phyloP scores from a whole-genome alignment of 1,140 invertebrate genomes.

The Drosophila guanche region DNA sequence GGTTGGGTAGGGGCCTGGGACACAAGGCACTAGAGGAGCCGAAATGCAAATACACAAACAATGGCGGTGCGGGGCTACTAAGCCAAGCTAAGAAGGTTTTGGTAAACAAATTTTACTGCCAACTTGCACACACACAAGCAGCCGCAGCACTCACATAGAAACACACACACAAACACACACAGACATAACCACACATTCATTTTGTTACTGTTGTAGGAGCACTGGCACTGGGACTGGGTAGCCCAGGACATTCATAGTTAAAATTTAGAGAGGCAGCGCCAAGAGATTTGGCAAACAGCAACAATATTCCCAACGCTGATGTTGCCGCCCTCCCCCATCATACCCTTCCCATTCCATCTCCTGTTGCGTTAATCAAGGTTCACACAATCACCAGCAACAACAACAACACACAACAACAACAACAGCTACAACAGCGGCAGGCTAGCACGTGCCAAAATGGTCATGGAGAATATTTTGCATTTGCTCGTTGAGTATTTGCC shows the following conservation, averaged over 20 bases:
- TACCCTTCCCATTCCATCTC: neutral
- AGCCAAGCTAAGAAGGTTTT: constrained; percentile 81
- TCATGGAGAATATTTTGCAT: constrained; percentile 48
- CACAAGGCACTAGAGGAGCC: constrained; percentile 43
- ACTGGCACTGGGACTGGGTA: constrained; percentile 14
- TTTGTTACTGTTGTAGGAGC: constrained; percentile 8
- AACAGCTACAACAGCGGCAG: constrained; percentile 46
- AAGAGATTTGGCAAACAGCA: constrained; percentile 77
- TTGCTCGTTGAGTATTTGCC: constrained; percentile 29
- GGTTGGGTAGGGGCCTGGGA: neutral
- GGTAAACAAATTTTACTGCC: constrained; percentile 75
- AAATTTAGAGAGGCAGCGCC: constrained; percentile 77
- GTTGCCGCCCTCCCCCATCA: constrained; percentile 12
- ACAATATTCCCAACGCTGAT: constrained; percentile 47
- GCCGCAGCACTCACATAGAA: constrained; percentile 4
- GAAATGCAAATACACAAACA: constrained; percentile 80
- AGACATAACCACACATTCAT: constrained; percentile 13
- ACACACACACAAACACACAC: constrained; percentile 20
- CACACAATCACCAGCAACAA: constrained; percentile 63
- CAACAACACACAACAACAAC: constrained; percentile 34
- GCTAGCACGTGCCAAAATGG: constrained; percentile 75
- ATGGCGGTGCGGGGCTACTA: constrained; percentile 76
- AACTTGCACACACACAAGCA: constrained; percentile 54
- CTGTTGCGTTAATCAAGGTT: constrained; percentile 77
- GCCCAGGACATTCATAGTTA: constrained; percentile 77